These are phyloP conservation scores for Pseudorhombus dupliciocellatus DNA, from an alignment of 2,113 vertebrate genomes.

Conservation along the genomic window DNA sequence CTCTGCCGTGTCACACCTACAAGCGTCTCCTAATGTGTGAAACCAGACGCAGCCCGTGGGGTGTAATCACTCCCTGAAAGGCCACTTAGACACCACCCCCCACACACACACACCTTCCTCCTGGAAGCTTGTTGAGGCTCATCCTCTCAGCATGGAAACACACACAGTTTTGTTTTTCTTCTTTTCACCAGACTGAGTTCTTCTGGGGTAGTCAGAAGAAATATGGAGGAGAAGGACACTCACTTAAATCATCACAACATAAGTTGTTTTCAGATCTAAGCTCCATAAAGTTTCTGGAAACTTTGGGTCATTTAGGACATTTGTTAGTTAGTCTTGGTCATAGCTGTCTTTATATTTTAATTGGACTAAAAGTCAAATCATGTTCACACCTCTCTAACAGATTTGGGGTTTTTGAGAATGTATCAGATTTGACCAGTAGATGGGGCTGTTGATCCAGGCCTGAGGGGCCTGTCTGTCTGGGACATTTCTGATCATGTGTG, in stretches of 20 bases:
- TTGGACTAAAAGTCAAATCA: no score
- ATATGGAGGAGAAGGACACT: background rate
- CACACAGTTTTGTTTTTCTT: constrained; percentile 39
- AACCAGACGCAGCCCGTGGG: constrained; percentile 52
- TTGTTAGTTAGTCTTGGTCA: no score
- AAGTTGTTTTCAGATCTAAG: no score
- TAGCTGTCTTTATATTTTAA: no score
- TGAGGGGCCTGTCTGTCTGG: background rate
- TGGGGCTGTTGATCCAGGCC: constrained; percentile 28
- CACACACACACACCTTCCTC: background rate
- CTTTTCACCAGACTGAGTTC: background rate
- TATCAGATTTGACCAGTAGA: constrained; percentile 42
- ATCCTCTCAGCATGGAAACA: constrained; percentile 65
- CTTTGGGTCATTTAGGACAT: no score
- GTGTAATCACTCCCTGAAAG: constrained; percentile 14
- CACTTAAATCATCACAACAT: no score
- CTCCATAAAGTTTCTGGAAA: no score
- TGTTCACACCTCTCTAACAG: no score
- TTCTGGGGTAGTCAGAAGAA: background rate
- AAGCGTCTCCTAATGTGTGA: constrained; percentile 65
- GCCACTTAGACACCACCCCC: background rate
- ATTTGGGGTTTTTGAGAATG: no score
- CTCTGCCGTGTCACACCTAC: constrained; percentile 57
- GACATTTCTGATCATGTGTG: background rate
- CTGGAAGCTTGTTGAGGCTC: constrained; percentile 31